Percentiles rank a stretch among this genome's conserved stretches.
Conservation (phyloP, 64 coral and sea anemone genomes). For the Dendronephthya gigantea region DNA sequence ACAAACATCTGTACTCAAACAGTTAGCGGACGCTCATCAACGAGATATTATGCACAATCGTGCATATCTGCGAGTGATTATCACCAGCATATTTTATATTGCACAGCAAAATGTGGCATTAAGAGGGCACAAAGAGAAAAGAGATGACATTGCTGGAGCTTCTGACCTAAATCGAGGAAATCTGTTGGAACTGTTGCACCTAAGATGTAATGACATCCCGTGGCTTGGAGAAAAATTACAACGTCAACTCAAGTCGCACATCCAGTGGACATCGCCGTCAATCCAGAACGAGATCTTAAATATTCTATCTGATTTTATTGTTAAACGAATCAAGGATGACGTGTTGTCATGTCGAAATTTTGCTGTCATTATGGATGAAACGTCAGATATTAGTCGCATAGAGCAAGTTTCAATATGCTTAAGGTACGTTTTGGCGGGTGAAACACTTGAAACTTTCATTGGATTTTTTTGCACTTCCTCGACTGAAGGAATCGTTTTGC, state of each 20-base stretch:
- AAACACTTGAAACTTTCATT: conserved; percentile 49
- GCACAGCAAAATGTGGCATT: neutral
- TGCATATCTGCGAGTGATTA: neutral
- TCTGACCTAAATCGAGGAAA: neutral
- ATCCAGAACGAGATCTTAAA: conserved; percentile 50
- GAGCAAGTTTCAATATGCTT: conserved; percentile 55
- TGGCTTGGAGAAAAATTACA: conserved; percentile 20
- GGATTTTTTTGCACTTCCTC: conserved; percentile 55
- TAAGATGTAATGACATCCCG: neutral
- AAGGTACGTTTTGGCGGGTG: conserved; percentile 47
- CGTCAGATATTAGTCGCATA: conserved; percentile 48
- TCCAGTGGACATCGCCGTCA: conserved; percentile 39
- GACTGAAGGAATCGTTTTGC: conserved; percentile 44
- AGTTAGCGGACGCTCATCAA: neutral
- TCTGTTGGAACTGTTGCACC: neutral
- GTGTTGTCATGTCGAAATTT: conserved; percentile 40
- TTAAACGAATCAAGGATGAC: conserved; percentile 42
- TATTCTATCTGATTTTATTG: conserved; percentile 44
- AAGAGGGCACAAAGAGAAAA: neutral
- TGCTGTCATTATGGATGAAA: conserved; percentile 49
- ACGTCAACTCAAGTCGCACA: conserved; percentile 27
- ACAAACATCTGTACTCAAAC: conserved; percentile 19
- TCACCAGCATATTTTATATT: neutral
- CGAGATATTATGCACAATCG: neutral
- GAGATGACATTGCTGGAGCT: neutral